phyloP scores from a whole-genome alignment of 2,888 invertebrate genomes.

The Tuberolachnus salignus region DNA sequence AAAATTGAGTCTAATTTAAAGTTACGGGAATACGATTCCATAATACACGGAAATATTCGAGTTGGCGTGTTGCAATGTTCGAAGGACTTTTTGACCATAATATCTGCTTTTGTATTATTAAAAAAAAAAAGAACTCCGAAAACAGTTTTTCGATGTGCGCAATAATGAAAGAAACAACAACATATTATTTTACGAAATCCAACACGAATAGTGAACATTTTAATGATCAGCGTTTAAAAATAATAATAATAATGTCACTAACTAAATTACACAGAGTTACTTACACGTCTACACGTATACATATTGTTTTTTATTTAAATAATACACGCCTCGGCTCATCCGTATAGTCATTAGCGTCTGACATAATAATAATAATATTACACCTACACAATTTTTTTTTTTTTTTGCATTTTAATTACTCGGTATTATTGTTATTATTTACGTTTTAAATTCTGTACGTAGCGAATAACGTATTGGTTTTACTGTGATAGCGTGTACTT shows the following conservation, averaged over 20 bases:
- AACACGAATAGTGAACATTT: not conserved
- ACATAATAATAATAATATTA: too few relatives aligned
- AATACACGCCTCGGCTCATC: too few relatives aligned
- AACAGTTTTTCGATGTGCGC: not conserved
- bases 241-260: not conserved
- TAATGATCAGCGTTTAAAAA: not conserved
- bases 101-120: not conserved
- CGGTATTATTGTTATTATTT: too few relatives aligned
- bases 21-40: not conserved
- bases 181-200: not conserved
- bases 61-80: not conserved
- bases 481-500: too few relatives aligned
- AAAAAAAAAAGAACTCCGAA: not conserved
- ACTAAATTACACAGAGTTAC: too few relatives aligned
- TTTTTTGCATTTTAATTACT: too few relatives aligned
- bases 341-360: too few relatives aligned
- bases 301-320: too few relatives aligned
- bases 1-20: not conserved
- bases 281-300: too few relatives aligned
- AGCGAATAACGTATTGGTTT: too few relatives aligned
- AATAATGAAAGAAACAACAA: slow-evolving; percentile 6
- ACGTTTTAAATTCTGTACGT: too few relatives aligned
- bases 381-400: too few relatives aligned
- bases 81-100: not conserved
- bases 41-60: not conserved